Evolutionary conservation across 2,797 vertebrate species (phyloP).

Genomic region (Thamnophis elegans): DNA sequence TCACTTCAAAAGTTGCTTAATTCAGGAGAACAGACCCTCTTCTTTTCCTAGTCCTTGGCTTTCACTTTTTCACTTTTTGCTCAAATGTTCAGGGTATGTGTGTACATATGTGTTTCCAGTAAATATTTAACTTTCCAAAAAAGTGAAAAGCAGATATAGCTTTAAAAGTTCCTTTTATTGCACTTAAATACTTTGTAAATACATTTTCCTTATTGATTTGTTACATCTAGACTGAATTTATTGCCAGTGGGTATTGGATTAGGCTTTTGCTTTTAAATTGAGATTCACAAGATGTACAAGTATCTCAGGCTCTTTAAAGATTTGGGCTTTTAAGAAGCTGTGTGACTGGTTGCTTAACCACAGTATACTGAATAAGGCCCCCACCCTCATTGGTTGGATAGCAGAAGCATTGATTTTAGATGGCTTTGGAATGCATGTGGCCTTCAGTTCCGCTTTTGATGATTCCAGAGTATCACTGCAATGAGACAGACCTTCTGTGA

Average conservation of each 20-base stretch:
- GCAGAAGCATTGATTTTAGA: neutral
- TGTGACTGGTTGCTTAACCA: neutral
- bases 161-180: neutral
- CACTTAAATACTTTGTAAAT: neutral
- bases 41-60: neutral
- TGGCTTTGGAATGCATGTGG: neutral
- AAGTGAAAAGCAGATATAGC: neutral
- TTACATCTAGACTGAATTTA: neutral
- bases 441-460: neutral
- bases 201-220: neutral
- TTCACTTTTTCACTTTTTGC: neutral
- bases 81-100: neutral
- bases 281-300: neutral
- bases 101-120: neutral
- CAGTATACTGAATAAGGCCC: neutral
- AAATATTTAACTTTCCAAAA: neutral
- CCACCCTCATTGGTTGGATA: neutral
- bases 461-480: neutral
- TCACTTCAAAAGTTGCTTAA: neutral
- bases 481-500: neutral
- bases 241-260: neutral
- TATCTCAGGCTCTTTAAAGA: neutral
- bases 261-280: neutral
- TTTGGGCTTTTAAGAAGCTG: neutral
- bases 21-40: neutral